Percentiles rank a stretch among this genome's conserved stretches.
Conservation (phyloP, 2,797 vertebrate species). For the Oreortyx pictus region DNA sequence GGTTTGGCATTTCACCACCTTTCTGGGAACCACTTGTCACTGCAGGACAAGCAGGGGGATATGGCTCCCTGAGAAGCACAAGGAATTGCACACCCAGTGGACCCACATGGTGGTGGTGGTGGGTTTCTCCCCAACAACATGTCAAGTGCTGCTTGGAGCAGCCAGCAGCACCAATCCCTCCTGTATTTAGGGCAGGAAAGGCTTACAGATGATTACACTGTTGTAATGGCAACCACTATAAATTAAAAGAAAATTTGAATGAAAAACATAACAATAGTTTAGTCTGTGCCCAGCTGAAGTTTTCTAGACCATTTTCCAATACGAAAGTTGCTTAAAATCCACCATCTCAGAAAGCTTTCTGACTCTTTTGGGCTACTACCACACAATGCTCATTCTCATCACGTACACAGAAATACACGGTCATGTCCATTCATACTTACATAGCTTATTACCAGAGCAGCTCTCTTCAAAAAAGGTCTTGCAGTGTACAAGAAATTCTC, state of each 20-base stretch:
- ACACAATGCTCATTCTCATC: neutral
- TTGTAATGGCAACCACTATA: neutral
- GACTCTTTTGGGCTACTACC: neutral
- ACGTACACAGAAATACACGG: neutral
- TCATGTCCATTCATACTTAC: slow-evolving; percentile 80
- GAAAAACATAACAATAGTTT: neutral
- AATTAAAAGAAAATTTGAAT: neutral
- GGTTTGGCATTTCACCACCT: neutral
- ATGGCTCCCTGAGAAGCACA: neutral
- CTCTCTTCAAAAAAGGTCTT: slow-evolving; percentile 89
- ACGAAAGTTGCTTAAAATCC: neutral
- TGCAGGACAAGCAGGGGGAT: neutral
- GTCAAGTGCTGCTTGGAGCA: neutral
- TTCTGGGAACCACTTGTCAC: neutral
- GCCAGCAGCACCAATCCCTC: neutral
- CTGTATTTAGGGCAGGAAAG: neutral
- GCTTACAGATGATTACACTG: neutral
- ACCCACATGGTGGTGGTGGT: fast-evolving
- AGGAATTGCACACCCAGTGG: neutral
- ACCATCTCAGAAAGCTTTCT: neutral
- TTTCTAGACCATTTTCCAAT: neutral
- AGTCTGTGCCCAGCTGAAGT: neutral
- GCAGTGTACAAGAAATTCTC: slow-evolving; percentile 81
- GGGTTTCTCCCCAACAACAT: neutral
- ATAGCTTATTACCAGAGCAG: slow-evolving; percentile 83